phyloP scores from a whole-genome alignment of 2,888 invertebrate species.

The Synanthedon formicaeformis region DNA sequence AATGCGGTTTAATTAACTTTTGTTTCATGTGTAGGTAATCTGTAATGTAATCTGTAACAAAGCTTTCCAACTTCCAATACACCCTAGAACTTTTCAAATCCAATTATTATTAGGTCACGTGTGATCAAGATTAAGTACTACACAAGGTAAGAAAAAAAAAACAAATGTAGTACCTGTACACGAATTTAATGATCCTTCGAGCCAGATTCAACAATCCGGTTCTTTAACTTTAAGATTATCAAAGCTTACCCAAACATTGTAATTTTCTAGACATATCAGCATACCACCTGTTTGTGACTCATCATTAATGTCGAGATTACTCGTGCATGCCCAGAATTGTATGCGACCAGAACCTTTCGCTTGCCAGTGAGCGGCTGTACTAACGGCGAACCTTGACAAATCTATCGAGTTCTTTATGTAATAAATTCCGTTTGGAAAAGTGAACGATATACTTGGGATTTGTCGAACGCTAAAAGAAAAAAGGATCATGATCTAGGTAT shows the following conservation, averaged over 20 bases:
- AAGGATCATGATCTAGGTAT: no score
- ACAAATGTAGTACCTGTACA: neutral
- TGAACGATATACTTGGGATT: slow-evolving; percentile 37
- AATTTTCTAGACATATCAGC: slow-evolving; percentile 30
- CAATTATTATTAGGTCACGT: no score
- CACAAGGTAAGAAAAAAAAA: neutral
- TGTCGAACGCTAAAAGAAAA: slow-evolving; percentile 30
- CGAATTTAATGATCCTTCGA: neutral
- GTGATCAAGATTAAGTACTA: neutral
- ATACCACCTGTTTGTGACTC: slow-evolving; percentile 19
- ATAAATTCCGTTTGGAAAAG: slow-evolving; percentile 18
- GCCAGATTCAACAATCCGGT: slow-evolving; percentile 24
- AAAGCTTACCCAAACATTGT: slow-evolving; percentile 33
- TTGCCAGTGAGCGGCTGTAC: slow-evolving; percentile 38
- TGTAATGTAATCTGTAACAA: no score
- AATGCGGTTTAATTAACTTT: no score
- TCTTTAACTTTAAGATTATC: slow-evolving; percentile 42
- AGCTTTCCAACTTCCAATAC: no score
- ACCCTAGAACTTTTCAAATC: no score
- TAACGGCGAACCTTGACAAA: slow-evolving; percentile 32
- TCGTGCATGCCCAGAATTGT: slow-evolving; percentile 37
- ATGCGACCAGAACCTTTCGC: slow-evolving; percentile 9
- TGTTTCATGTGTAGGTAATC: no score
- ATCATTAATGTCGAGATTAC: slow-evolving; percentile 23
- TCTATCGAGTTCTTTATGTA: slow-evolving; percentile 31